Conservation (phyloP, 1,140 invertebrate genomes). For the Drosophila biarmipes region DNA sequence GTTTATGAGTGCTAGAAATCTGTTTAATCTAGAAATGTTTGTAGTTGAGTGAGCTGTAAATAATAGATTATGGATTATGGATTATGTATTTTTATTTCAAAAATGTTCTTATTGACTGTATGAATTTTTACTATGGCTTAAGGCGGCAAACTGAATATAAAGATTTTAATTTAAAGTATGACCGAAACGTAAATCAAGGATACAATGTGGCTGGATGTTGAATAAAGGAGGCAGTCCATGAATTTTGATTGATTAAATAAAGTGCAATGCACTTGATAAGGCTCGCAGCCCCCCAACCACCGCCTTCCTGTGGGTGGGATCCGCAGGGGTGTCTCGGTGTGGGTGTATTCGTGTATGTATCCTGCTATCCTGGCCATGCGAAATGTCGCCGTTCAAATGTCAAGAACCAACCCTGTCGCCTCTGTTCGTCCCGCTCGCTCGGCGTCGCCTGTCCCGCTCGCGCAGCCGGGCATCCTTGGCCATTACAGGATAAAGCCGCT, state of each 20-base stretch:
- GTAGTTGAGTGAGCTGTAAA: background rate
- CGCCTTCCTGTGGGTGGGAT: constrained; percentile 7
- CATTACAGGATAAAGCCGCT: constrained; percentile 74
- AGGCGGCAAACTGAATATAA: too few species aligned
- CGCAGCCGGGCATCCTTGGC: constrained; percentile 58
- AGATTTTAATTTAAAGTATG: background rate
- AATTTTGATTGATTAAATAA: constrained; percentile 83
- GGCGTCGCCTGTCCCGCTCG: constrained; percentile 1
- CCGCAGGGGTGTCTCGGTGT: constrained; percentile 16
- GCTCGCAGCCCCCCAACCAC: background rate
- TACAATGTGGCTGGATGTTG: constrained; percentile 31
- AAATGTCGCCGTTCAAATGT: constrained; percentile 82
- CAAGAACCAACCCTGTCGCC: constrained; percentile 77
- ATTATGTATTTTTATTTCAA: too few species aligned
- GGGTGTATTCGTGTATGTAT: constrained; percentile 37
- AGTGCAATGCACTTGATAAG: constrained; percentile 75
- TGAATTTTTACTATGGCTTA: too few species aligned
- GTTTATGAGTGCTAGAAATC: background rate
- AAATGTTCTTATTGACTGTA: too few species aligned
- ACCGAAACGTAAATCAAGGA: constrained; percentile 8
- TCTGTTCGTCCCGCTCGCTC: constrained; percentile 55
- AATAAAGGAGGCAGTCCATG: constrained; percentile 37
- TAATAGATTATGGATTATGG: too few species aligned
- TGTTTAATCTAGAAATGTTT: background rate
- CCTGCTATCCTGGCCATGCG: constrained; percentile 59